Evolutionary conservation across 37 sponge, comb jelly and placozoan species (phyloP).

Genomic region (Oopsacas minuta): DNA sequence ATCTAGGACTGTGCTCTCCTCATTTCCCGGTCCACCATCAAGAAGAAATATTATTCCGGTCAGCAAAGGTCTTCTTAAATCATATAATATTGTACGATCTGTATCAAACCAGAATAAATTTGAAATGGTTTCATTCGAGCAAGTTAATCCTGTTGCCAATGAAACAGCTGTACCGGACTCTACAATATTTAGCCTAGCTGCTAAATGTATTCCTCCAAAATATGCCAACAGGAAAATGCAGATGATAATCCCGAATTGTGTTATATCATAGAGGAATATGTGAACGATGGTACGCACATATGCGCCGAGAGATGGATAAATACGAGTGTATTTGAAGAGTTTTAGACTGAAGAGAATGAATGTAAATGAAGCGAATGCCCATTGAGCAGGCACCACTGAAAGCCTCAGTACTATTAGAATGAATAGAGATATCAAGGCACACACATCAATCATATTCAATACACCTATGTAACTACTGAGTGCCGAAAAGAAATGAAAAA

Average conservation of each 20-base stretch:
- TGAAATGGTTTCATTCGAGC: not conserved
- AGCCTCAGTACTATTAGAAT: not conserved
- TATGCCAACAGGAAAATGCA: not conserved
- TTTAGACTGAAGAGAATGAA: not conserved
- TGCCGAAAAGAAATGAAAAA: not conserved
- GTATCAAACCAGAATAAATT: not conserved
- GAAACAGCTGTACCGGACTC: not conserved
- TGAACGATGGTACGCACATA: not conserved
- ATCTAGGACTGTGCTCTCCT: not conserved
- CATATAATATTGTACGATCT: not conserved
- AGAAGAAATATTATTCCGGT: not conserved
- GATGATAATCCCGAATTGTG: not conserved
- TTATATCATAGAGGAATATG: not conserved
- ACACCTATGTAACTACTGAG: not conserved
- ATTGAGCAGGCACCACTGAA: not conserved
- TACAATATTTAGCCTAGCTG: not conserved
- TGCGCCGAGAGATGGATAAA: not conserved
- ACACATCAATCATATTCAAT: not conserved
- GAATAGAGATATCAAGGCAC: not conserved
- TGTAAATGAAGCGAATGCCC: not conserved
- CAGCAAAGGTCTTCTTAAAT: not conserved
- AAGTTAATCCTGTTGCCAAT: not conserved
- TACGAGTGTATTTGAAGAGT: constrained; percentile 2
- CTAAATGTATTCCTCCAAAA: not conserved
- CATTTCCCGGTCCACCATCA: constrained; percentile 9